Conservation (phyloP, 2,113 vertebrate genomes). For the Callaeas wilsoni region DNA sequence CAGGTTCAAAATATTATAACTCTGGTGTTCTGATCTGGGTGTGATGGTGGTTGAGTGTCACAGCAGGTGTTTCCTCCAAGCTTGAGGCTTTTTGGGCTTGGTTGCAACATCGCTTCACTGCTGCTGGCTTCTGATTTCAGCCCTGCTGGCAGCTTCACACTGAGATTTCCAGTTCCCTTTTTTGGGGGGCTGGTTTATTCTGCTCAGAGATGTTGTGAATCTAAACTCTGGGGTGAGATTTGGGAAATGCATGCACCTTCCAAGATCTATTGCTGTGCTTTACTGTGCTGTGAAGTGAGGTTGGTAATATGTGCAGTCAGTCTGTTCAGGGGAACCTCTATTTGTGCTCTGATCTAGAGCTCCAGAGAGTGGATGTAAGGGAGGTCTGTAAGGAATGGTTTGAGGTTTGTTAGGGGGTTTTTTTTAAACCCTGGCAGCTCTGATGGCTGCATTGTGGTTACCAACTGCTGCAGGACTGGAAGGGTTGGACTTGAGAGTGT, state of each 20-base stretch:
- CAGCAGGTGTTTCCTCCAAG: background rate
- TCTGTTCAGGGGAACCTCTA: background rate
- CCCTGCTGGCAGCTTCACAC: background rate
- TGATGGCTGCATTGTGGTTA: background rate
- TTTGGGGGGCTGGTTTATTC: rapidly evolving
- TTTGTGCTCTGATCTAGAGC: background rate
- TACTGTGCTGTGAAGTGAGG: background rate
- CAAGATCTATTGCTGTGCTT: background rate
- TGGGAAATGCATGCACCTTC: background rate
- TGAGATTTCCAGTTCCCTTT: slow-evolving; percentile 22
- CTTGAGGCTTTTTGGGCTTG: background rate
- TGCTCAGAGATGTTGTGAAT: background rate
- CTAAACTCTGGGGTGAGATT: background rate
- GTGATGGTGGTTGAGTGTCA: background rate
- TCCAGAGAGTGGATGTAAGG: background rate
- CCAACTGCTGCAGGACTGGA: background rate
- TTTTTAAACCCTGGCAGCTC: background rate
- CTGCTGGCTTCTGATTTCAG: background rate
- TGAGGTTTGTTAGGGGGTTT: background rate
- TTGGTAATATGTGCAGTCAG: background rate
- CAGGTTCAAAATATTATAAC: background rate
- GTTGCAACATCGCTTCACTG: background rate
- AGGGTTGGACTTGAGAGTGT: background rate
- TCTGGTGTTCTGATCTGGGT: background rate
- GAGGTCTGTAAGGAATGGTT: background rate